Evolutionary conservation across 92 coral and sea anemone genomes (phyloP), one percentile per base, ranked within the genome.

Genomic region (Pocillopora meandrina): DNA sequence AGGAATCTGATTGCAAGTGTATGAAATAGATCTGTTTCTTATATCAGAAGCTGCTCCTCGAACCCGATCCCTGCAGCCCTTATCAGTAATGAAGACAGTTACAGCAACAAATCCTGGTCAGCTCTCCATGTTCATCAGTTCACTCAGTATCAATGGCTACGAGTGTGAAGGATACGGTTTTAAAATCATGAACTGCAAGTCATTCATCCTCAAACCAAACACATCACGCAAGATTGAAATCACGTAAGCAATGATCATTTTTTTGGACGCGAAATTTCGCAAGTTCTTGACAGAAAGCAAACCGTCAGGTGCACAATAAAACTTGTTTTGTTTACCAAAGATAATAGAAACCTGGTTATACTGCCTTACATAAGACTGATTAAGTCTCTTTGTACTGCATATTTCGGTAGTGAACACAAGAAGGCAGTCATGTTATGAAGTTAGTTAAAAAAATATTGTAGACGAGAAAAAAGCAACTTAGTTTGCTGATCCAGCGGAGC

Each of bases 141-240:
- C 98, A 11, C 90, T 96, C 11, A 91, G 93, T 82, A 95, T 96
- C 77, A 92, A 89, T 71, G 99, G 99, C 9, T 92, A 92, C 56
- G 98, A 96, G 77, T 96, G 99, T 66, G 99, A 95, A 79, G 99
- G 99, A n/a, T 96, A 87, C 64, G 99, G 99, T 66, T 96, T 96
- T 72, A 96, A 96, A 89, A 95, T 96, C 55, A 91, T 96, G 79
- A 96, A 96, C 89, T 96, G 99, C 92, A 90, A 95, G 75, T 91
- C 98, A 12, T 90, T 96, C 56, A 92, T 92, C 82, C 96, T 96
- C 74, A 96, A 96, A 76, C 98, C 99, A 15, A 92, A 95, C 77
- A 82, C 97, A 47, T 94, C 99, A 23, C 82, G 93, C 79, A 96
- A 92, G 82, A 96, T 96, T 31, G 98, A 96, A 75, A 94, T 96